Conservation (phyloP, 2,797 vertebrate species). For the Nannoperca australis region DNA sequence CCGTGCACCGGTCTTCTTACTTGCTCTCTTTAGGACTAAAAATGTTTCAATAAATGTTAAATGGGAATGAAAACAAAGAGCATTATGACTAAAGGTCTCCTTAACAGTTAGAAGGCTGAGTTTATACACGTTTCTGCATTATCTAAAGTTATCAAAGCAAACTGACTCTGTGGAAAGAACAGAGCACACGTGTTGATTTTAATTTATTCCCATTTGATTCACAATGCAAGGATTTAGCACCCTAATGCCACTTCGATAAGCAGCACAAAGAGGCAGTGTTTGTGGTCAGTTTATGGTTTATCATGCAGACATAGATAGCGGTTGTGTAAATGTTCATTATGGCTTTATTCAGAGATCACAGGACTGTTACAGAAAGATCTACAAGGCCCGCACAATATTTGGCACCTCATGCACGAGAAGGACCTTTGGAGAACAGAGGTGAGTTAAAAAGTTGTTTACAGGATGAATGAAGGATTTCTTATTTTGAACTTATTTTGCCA, state of each 20-base stretch:
- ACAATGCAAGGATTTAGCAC: not conserved
- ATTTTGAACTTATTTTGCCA: not conserved
- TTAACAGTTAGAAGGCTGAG: not conserved
- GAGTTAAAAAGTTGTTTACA: not conserved
- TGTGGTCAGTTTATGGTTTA: not conserved
- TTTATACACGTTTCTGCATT: not conserved
- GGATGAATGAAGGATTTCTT: not conserved
- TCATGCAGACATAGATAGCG: no score
- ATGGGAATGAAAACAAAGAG: constrained; percentile 14
- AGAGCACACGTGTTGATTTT: not conserved
- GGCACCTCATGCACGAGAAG: not conserved
- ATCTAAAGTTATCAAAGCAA: not conserved
- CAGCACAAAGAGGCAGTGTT: not conserved
- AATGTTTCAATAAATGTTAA: not conserved
- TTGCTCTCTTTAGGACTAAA: constrained; percentile 93
- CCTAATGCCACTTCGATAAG: no score
- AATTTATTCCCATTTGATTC: not conserved
- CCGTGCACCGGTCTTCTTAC: constrained; percentile 94
- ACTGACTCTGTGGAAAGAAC: not conserved
- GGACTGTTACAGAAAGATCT: not conserved
- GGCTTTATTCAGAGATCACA: not conserved
- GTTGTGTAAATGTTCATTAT: not conserved
- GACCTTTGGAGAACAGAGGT: not conserved
- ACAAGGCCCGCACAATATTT: not conserved
- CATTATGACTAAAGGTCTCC: not conserved